Conservation (phyloP, 2,888 invertebrate species). For the Amblyjoppa proteus region DNA sequence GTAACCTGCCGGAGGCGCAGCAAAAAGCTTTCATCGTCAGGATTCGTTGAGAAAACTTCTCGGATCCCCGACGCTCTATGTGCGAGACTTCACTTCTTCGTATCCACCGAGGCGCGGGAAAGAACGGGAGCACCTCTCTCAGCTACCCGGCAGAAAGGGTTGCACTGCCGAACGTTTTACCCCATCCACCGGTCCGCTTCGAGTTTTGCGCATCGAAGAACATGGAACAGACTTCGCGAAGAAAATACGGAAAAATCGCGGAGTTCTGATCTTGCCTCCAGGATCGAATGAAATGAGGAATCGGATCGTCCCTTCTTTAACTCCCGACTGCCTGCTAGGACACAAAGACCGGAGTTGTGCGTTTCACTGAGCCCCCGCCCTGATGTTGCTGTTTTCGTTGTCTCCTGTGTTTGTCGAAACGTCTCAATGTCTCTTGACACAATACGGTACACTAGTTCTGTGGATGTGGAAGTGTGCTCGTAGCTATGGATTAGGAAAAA, state of each 20-base stretch:
- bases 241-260: slow-evolving; percentile 8
- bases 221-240: slow-evolving; percentile 8
- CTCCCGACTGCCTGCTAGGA: too few relatives aligned
- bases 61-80: slow-evolving; percentile 38
- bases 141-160: neutral
- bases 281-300: slow-evolving; percentile 16
- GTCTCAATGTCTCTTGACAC: too few relatives aligned
- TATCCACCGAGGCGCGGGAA: slow-evolving; percentile 14
- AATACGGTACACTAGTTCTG: too few relatives aligned
- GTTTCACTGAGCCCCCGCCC: too few relatives aligned
- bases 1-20: slow-evolving; percentile 65
- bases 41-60: slow-evolving; percentile 57
- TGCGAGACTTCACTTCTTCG: slow-evolving; percentile 36
- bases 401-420: too few relatives aligned
- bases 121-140: slow-evolving; percentile 22
- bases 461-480: too few relatives aligned
- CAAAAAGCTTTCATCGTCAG: slow-evolving; percentile 60
- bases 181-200: slow-evolving; percentile 26
- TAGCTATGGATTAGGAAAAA: too few relatives aligned
- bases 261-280: neutral
- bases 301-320: neutral
- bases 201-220: slow-evolving; percentile 43
- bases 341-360: too few relatives aligned
- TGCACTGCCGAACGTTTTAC: slow-evolving; percentile 47
- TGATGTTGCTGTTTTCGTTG: too few relatives aligned